A percentile compares a stretch with the other conserved stretches of the same genome.
Evolutionary conservation across 2,113 vertebrate species (phyloP).

Genomic region (Plestiodon gilberti): DNA sequence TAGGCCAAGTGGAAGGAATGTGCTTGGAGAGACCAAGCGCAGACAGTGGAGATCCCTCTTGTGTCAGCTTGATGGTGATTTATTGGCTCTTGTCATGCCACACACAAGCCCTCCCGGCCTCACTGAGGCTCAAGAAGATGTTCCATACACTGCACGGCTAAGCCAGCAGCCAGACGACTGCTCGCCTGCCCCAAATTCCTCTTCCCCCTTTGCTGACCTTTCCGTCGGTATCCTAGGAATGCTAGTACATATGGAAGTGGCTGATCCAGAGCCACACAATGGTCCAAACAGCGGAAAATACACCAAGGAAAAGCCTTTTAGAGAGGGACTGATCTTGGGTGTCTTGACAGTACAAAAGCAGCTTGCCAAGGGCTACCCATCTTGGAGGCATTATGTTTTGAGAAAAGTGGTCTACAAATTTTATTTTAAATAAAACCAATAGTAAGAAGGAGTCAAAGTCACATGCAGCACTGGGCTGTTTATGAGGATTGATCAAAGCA

Average conservation of each 20-base stretch:
- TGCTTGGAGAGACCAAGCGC: neutral
- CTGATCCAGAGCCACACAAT: neutral
- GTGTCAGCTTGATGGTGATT: constrained; percentile 17
- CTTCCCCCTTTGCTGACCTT: constrained; percentile 23
- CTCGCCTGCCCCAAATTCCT: constrained; percentile 19
- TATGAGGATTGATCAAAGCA: neutral
- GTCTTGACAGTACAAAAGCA: no score
- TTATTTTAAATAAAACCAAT: no score
- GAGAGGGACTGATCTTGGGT: neutral
- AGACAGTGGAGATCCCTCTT: constrained; percentile 10
- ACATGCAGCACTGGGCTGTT: neutral
- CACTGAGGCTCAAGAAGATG: constrained; percentile 4
- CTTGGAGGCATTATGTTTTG: no score
- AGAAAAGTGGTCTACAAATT: no score
- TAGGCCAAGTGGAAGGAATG: constrained; percentile 40
- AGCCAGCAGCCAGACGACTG: constrained; percentile 26
- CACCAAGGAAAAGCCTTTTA: neutral
- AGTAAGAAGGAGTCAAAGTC: neutral
- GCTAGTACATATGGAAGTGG: neutral
- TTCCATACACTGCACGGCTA: constrained; percentile 7
- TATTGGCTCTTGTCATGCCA: neutral
- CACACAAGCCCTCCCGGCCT: neutral
- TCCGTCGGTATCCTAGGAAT: constrained; percentile 14
- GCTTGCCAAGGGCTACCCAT: no score
- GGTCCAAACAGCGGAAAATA: neutral